Conservation (phyloP, 2,797 vertebrate species). For the Paratrypauchen microcephalus region DNA sequence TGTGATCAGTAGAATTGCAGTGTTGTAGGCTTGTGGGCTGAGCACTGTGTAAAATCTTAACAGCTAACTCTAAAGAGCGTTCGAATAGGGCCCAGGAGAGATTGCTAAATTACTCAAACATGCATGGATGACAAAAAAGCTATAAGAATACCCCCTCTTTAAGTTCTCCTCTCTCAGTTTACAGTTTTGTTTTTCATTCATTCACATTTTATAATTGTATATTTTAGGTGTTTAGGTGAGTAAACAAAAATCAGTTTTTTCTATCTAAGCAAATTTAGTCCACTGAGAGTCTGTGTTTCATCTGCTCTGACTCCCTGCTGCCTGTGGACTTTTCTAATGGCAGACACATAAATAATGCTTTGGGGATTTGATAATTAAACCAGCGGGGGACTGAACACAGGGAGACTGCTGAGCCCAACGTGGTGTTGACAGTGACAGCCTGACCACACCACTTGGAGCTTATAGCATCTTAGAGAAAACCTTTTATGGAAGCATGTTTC, state of each 20-base stretch:
- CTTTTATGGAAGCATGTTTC: slow-evolving; percentile 10
- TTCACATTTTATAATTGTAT: too few relatives aligned
- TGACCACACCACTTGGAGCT: slow-evolving; percentile 26
- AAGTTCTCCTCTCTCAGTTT: too few relatives aligned
- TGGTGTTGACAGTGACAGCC: slow-evolving; percentile 23
- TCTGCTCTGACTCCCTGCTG: slow-evolving; percentile 34
- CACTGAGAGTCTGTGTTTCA: slow-evolving; percentile 23
- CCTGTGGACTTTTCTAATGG: slow-evolving; percentile 36
- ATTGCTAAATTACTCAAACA: too few relatives aligned
- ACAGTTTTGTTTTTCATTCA: too few relatives aligned
- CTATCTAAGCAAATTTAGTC: slow-evolving; percentile 8
- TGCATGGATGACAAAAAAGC: too few relatives aligned
- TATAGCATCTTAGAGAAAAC: slow-evolving; percentile 15
- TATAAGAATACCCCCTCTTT: too few relatives aligned
- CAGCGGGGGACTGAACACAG: slow-evolving; percentile 41
- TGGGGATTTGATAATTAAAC: slow-evolving; percentile 54
- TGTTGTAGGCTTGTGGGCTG: too few relatives aligned
- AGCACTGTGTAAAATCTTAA: too few relatives aligned
- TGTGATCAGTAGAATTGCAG: too few relatives aligned
- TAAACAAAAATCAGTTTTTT: not conserved
- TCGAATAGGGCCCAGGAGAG: too few relatives aligned
- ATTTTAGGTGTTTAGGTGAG: not conserved
- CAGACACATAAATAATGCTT: slow-evolving; percentile 36
- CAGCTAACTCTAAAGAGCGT: too few relatives aligned
- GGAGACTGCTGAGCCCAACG: slow-evolving; percentile 2